Percentiles rank a stretch among this genome's conserved stretches.
Evolutionary conservation across 2,797 vertebrate genomes (phyloP).

Genomic region (Pseudochirops cupreus): DNA sequence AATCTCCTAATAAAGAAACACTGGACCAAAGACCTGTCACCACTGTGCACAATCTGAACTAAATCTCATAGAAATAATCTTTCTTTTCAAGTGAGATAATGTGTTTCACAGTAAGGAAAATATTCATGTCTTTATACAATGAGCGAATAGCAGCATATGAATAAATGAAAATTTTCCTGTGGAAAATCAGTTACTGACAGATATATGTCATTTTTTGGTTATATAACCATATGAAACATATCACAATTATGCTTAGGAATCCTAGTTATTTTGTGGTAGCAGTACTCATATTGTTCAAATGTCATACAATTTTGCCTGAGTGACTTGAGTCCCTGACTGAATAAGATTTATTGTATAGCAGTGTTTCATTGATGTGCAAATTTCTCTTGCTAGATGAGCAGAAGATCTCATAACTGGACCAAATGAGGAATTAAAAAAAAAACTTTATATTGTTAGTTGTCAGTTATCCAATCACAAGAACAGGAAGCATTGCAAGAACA

Average conservation of each 20-base stretch:
- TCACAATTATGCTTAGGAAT: not conserved
- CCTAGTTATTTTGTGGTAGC: not conserved
- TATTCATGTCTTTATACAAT: constrained; percentile 44
- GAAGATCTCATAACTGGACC: not conserved
- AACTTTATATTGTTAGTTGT: not conserved
- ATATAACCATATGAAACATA: constrained; percentile 1
- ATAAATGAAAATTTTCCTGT: not conserved
- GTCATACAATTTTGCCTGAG: not conserved
- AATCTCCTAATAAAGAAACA: constrained; percentile 10
- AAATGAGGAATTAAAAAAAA: not conserved
- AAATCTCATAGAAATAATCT: constrained; percentile 2
- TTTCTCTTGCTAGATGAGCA: not conserved
- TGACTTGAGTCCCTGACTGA: not conserved
- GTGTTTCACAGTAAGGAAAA: constrained; percentile 18
- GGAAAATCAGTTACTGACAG: constrained; percentile 35
- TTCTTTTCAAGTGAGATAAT: constrained; percentile 41
- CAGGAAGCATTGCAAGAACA: not conserved
- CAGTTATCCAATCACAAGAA: not conserved
- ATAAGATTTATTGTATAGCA: not conserved
- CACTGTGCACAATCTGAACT: constrained; percentile 29
- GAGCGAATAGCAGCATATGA: not conserved
- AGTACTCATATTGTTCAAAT: not conserved
- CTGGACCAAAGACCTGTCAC: not conserved
- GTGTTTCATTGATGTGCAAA: not conserved
- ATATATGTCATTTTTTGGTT: not conserved